Percentiles rank a stretch among this genome's conserved stretches.
phyloP scores from a whole-genome alignment of 2,797 vertebrate genomes.

The Otolemur crassicaudatus region DNA sequence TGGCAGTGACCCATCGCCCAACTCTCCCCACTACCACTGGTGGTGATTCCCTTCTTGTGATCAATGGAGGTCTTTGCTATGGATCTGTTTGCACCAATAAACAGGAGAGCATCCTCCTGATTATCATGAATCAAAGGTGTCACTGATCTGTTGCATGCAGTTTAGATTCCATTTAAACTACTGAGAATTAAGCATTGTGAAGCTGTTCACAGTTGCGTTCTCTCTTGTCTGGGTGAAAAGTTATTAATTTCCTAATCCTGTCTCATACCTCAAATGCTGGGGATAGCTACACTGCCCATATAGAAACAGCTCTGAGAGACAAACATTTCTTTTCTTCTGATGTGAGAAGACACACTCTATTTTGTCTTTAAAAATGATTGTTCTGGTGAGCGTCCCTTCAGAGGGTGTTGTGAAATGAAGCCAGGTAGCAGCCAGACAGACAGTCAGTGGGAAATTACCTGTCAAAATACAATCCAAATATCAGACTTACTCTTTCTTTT shows the following conservation, averaged over 20 bases:
- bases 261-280: neutral
- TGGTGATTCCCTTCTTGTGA: neutral
- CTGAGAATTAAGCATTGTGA: neutral
- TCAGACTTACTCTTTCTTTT: neutral
- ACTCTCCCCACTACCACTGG: too few species aligned
- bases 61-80: neutral
- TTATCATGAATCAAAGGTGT: constrained; percentile 4
- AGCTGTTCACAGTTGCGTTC: neutral
- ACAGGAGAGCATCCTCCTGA: neutral
- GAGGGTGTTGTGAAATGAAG: constrained; percentile 18
- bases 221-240: neutral
- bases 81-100: neutral
- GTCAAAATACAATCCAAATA: constrained; percentile 65
- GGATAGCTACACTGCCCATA: neutral
- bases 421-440: constrained; percentile 33
- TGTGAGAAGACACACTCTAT: constrained; percentile 28
- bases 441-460: constrained; percentile 57
- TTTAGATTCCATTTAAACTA: neutral
- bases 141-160: neutral
- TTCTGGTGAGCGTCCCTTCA: neutral
- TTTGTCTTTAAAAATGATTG: constrained; percentile 47
- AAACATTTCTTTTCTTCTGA: constrained; percentile 32
- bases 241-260: constrained; percentile 58
- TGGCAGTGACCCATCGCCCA: neutral
- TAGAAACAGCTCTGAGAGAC: constrained; percentile 7